phyloP scores from a whole-genome alignment of 2,113 vertebrate species.

The Piprites chloris region DNA sequence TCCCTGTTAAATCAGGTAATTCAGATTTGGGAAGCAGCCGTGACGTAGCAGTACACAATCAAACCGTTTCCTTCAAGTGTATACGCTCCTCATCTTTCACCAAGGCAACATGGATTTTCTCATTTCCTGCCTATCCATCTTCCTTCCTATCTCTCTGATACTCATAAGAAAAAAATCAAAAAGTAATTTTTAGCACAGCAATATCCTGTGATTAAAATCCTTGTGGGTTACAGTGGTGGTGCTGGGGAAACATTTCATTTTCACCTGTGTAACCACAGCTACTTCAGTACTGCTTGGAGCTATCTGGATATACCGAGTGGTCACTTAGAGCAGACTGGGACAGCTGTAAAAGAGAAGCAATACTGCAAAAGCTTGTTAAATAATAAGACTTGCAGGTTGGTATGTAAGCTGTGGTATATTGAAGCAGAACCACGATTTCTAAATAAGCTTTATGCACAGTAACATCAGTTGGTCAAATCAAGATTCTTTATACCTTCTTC shows the following conservation, averaged over 20 bases:
- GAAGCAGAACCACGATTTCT: not conserved
- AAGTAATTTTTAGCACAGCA: slow-evolving; percentile 37
- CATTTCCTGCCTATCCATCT: slow-evolving; percentile 57
- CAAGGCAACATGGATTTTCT: slow-evolving; percentile 5
- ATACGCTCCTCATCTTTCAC: not conserved
- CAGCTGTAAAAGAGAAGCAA: not conserved
- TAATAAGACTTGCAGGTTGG: not conserved
- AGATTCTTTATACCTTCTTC: not conserved
- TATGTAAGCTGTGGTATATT: not conserved
- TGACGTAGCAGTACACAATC: not conserved
- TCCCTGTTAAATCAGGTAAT: not conserved
- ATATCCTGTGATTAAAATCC: slow-evolving; percentile 44
- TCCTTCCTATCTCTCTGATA: not conserved
- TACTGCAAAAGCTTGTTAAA: not conserved
- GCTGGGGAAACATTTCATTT: not conserved
- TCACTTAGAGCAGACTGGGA: not conserved
- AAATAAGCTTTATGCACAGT: not conserved
- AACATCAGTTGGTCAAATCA: not conserved
- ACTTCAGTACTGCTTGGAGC: not conserved
- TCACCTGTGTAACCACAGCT: not conserved
- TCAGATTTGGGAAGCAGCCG: not conserved
- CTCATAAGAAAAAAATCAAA: not conserved
- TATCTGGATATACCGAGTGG: not conserved
- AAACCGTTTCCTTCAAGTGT: not conserved
- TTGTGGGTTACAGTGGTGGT: not conserved